Evolutionary conservation across 1,140 invertebrate species (phyloP).

Genomic region (Cydia fagiglandana): DNA sequence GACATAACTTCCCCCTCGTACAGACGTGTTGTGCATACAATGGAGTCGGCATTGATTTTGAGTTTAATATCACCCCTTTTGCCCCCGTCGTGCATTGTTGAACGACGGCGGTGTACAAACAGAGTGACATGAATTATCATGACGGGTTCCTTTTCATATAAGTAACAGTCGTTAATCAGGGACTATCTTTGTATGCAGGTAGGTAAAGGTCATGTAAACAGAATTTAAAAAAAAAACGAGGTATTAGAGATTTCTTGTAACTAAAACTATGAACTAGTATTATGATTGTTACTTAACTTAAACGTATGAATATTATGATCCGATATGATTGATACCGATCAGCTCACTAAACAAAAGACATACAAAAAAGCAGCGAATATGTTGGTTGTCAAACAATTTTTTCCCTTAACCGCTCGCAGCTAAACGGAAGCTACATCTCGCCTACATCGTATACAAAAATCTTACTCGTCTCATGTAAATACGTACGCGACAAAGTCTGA

Average conservation of each 20-base stretch:
- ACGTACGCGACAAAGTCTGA: slow-evolving; percentile 62
- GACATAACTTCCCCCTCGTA: slow-evolving; percentile 58
- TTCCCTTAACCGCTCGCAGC: slow-evolving; percentile 34
- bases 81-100: slow-evolving; percentile 54
- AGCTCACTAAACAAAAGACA: not conserved
- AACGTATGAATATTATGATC: no score
- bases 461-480: slow-evolving; percentile 67
- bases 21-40: slow-evolving; percentile 68
- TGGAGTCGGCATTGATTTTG: slow-evolving; percentile 68
- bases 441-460: slow-evolving; percentile 59
- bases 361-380: slow-evolving; percentile 3
- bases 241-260: not conserved
- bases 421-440: slow-evolving; percentile 46
- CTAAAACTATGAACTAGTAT: not conserved
- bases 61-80: slow-evolving; percentile 68
- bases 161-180: slow-evolving; percentile 23
- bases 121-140: slow-evolving; percentile 66
- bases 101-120: slow-evolving; percentile 59
- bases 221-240: not conserved
- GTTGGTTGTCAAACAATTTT: slow-evolving; percentile 28
- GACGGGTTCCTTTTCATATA: slow-evolving; percentile 50
- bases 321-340: no score
- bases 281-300: no score
- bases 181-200: not conserved
- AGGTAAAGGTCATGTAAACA: not conserved